Conservation (phyloP, 2,113 vertebrate genomes). For the Callopanchax toddi region DNA sequence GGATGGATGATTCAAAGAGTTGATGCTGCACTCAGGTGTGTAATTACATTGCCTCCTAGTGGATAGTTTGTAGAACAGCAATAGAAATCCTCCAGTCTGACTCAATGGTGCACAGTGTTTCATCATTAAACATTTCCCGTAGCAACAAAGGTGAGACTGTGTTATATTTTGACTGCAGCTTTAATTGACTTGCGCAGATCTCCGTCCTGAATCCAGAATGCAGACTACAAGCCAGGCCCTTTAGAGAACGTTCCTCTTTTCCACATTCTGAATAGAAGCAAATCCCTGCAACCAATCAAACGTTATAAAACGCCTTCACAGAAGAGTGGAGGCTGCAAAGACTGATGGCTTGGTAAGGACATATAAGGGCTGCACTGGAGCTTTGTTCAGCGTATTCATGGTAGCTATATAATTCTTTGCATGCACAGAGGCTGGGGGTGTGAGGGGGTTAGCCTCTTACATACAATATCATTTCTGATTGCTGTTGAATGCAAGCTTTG, state of each 20-base stretch:
- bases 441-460: not conserved
- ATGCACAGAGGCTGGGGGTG: not conserved
- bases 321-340: not conserved
- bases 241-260: not conserved
- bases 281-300: slow-evolving; percentile 14
- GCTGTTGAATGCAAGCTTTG: not conserved
- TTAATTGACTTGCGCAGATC: not conserved
- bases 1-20: slow-evolving; percentile 3
- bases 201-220: slow-evolving; percentile 8
- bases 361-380: not conserved
- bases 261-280: slow-evolving; percentile 6
- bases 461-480: not conserved
- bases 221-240: not conserved
- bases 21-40: slow-evolving; percentile 26
- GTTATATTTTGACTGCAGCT: not conserved
- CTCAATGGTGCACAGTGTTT: not conserved
- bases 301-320: not conserved
- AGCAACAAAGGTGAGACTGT: slow-evolving; percentile 1
- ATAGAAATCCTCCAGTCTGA: not conserved
- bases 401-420: not conserved
- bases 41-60: slow-evolving; percentile 67
- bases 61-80: slow-evolving; percentile 20
- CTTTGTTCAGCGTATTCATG: not conserved
- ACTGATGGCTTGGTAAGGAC: not conserved
- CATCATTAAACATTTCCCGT: slow-evolving; percentile 10